Evolutionary conservation across 2,113 vertebrate species (phyloP), one percentile per base, ranked within the genome.

Genomic region (Beaufortia kweichowensis): DNA sequence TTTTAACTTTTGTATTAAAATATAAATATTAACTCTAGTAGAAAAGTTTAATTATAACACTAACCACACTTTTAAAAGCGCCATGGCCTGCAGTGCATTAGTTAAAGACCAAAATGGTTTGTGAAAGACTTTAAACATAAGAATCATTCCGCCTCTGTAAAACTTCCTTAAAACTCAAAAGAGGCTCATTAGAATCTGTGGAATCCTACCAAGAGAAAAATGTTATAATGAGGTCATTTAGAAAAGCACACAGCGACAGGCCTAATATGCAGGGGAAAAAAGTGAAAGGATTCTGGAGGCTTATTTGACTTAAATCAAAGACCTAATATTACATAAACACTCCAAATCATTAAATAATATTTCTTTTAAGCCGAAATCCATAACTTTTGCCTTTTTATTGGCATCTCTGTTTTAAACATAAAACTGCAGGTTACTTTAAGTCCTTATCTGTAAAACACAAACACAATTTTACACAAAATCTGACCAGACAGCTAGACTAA

Each of bases 141-240:
- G 24, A 57, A 19, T 57, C 31, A 57, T 57, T 57, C 33, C 41
- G 33, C 29, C 11, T 4, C 29, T 39, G 7, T 41, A 39, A 57
- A 57, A 71, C 29, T 41, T 71, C 50, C 68, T 57, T 57, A 57
- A 24, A 71, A 71, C 68, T 71, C 53, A 71, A 71, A 71, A 14
- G 15, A 28, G 48, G 28, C 66, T 69, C 29, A 24, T 69, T 69
- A 69, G 50, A 41, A 26, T 33, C 23, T 17, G 53, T 57, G 53
- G 33, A 71, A 57, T 71, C 50, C 29, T 70, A 56, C 68, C 33
- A 71, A 57, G 53, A 71, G 4, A 8, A n/a, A 71, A 53, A 71
- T 24, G 12, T 56, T 71, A 57, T 41, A 71, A 71, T 71, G 68
- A 56, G 53, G 53, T 57, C 68, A 7, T 70, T 70, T 70, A 57